Evolutionary conservation across 2,888 invertebrate species (phyloP).

Genomic region (Macrosiphum euphorbiae): DNA sequence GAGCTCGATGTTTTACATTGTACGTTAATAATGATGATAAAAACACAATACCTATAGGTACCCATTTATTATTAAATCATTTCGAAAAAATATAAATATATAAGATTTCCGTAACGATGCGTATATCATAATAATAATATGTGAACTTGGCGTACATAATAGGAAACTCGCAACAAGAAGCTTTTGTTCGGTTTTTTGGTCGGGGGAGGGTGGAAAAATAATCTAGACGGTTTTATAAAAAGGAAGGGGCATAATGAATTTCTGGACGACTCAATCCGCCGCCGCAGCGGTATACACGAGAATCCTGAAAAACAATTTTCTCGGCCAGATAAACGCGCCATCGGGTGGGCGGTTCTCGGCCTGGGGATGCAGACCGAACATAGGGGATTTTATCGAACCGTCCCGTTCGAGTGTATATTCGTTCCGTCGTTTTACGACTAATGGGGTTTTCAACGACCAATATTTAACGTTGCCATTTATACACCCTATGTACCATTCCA

Average conservation of each 20-base stretch:
- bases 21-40: not conserved
- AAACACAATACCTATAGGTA: not conserved
- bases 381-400: conserved; percentile 40
- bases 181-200: not conserved
- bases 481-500: not conserved
- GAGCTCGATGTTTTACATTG: not conserved
- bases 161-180: not conserved
- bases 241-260: conserved; percentile 32
- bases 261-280: conserved; percentile 2
- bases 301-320: conserved; percentile 23
- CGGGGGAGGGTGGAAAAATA: conserved; percentile 18
- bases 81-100: not conserved
- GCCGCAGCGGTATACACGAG: not conserved
- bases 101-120: not conserved
- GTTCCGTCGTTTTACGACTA: conserved; percentile 16
- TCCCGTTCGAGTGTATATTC: conserved; percentile 27
- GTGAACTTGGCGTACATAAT: not conserved
- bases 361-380: not conserved
- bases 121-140: not conserved
- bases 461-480: conserved; percentile 13
- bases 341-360: not conserved
- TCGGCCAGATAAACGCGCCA: not conserved
- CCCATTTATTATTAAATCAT: not conserved
- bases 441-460: not conserved
- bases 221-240: not conserved